A percentile compares a stretch with the other conserved stretches of the same genome.
phyloP scores from a whole-genome alignment of 1,140 invertebrate genomes.

The Bicyclus anynana region DNA sequence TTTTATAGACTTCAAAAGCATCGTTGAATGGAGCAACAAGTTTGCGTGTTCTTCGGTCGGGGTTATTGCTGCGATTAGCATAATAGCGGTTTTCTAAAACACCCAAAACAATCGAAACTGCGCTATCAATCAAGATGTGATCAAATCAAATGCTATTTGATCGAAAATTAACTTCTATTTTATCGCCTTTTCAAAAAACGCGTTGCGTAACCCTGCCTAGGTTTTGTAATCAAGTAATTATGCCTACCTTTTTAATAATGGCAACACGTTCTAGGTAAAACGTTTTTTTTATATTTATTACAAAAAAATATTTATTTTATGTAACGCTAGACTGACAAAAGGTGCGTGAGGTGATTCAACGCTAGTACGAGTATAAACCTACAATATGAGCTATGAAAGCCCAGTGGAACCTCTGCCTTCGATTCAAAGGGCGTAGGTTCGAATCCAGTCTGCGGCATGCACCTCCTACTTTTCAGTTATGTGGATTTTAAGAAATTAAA shows the following conservation, averaged over 20 bases:
- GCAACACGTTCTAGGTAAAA: not conserved
- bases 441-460: too few relatives aligned
- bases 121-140: slow-evolving; percentile 7
- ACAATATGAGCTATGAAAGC: too few relatives aligned
- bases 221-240: not conserved
- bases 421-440: too few relatives aligned
- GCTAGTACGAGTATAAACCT: too few relatives aligned
- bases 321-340: too few relatives aligned
- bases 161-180: not conserved
- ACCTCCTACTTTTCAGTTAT: too few relatives aligned
- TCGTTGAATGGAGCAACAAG: slow-evolving; percentile 49
- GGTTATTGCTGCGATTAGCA: slow-evolving; percentile 47
- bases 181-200: not conserved
- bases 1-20: slow-evolving; percentile 8
- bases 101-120: slow-evolving; percentile 30
- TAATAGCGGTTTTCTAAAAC: slow-evolving; percentile 55
- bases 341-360: too few relatives aligned
- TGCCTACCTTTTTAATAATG: too few relatives aligned
- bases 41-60: slow-evolving; percentile 48
- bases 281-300: too few relatives aligned
- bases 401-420: too few relatives aligned
- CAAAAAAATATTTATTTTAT: too few relatives aligned
- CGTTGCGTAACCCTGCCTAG: not conserved
- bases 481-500: too few relatives aligned
- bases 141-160: not conserved